Base-by-base conservation (phyloP, 2,888 invertebrate genomes). In the Hyalella azteca region DNA sequence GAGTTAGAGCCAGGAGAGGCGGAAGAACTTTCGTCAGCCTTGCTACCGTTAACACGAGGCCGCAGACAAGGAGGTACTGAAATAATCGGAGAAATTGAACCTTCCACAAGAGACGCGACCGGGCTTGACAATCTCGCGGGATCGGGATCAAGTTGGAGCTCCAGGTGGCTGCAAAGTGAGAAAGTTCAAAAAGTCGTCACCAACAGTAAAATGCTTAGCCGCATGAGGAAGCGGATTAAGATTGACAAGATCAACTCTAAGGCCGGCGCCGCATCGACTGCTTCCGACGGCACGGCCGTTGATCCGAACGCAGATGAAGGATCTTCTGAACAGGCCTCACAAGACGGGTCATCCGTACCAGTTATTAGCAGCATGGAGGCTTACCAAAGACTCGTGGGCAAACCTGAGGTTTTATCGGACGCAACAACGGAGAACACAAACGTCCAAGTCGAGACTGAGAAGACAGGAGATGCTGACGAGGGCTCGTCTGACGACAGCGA, bases 351-450 rank as follows among this genome's bases (percentile, higher is more conserved):
- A n/a, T 73, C 80, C 13, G 83, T 86, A 7, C 85, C 86, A 11
- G 86, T 86, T 7, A 86, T 86, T n/a, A 86, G 86, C 11, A 86
- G 86, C 59, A 86, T 86, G 60, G 85, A 86, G 80, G 86, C 86
- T 79, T 86, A 86, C 79, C 85, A 86, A 60, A 85, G 85, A 36
- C 78, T 86, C 26, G 86, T 86, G 81, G 26, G 45, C 2, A 29
- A 75, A 41, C 7, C 41, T n/a, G 45, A 75, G 4, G 45, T 26
- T 5, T 32, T 32, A 19, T 5, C 26, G 22, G 54, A 54, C 22
- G 36, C 36, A 7, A 7, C 7, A 36, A 7, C 66, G 15, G 45
- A 15, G 45, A 45, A 9, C 45, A 45, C 45, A 45, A 15, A 45
- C 45, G 9, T 45, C 45, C 45, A 29, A 36, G 36, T 9, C 19